These are phyloP conservation scores for Dromiciops gliroides DNA, from an alignment of 2,113 vertebrate species.

Conservation along the genomic window DNA sequence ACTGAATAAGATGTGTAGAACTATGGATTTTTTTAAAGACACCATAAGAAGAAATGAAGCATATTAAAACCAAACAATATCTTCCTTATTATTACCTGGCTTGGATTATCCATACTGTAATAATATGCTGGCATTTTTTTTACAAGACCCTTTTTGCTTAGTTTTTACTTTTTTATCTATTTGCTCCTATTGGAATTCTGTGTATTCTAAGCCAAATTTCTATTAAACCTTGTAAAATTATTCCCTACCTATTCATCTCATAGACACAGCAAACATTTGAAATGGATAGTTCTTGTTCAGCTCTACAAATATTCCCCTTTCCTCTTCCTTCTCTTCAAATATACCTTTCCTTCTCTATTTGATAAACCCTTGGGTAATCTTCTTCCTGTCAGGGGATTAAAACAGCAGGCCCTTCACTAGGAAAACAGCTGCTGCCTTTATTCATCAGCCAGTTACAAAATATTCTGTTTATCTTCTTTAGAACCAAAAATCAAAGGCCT, in stretches of 20 bases:
- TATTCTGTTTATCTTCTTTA: conserved; percentile 11
- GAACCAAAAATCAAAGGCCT: conserved; percentile 28
- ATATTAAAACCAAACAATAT: background rate
- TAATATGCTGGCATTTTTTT: background rate
- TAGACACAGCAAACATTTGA: background rate
- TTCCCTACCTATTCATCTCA: background rate
- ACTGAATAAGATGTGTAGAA: background rate
- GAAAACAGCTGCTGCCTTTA: conserved; percentile 6
- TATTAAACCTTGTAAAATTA: background rate
- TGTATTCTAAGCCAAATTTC: background rate
- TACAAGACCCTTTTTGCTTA: background rate
- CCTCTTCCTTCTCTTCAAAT: conserved; percentile 38
- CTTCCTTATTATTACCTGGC: fast-evolving
- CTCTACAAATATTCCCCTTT: conserved; percentile 4
- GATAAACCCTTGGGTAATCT: background rate
- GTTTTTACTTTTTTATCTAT: background rate
- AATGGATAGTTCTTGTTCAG: background rate
- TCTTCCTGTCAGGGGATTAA: conserved; percentile 20
- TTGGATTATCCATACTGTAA: background rate
- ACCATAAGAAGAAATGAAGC: background rate
- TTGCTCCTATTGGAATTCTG: background rate
- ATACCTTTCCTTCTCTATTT: conserved; percentile 18
- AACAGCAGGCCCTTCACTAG: conserved; percentile 14
- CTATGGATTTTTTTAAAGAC: background rate
- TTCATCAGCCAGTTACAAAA: conserved; percentile 9